phyloP scores from a whole-genome alignment of 2,113 vertebrate genomes.

The Chaetorhynchus papuensis region DNA sequence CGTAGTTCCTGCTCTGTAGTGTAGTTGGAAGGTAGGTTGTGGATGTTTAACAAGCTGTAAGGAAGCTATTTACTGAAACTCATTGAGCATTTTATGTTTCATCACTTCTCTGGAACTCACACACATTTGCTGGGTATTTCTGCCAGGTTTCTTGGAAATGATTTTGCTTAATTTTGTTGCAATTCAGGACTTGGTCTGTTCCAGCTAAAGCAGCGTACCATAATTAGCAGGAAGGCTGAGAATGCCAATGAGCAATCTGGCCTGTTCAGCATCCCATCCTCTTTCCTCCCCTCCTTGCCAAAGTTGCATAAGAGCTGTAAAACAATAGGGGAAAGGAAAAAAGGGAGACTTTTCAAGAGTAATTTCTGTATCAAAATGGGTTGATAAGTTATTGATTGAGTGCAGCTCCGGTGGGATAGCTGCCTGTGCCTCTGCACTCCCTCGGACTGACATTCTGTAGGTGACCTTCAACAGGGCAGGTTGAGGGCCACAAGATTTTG shows the following conservation, averaged over 20 bases:
- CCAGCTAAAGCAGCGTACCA: background rate
- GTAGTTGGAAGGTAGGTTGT: background rate
- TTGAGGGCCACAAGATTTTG: background rate
- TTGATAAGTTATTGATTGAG: background rate
- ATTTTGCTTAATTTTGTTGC: background rate
- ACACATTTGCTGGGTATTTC: rapidly evolving
- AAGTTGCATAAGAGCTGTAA: rapidly evolving
- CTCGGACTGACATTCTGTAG: rapidly evolving
- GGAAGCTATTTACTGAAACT: background rate
- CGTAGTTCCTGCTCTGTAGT: background rate
- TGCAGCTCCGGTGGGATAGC: background rate
- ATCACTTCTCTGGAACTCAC: background rate
- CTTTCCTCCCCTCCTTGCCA: background rate
- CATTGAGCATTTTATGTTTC: background rate
- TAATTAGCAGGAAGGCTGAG: background rate
- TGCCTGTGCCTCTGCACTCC: rapidly evolving
- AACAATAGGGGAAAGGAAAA: background rate
- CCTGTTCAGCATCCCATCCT: background rate
- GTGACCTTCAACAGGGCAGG: background rate
- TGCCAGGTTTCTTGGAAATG: background rate
- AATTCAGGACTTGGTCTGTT: background rate
- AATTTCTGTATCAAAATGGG: background rate
- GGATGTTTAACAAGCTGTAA: background rate
- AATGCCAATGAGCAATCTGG: background rate
- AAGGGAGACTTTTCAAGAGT: background rate